Base-by-base conservation (phyloP, 2,888 invertebrate genomes). In the Agrilus mali region DNA sequence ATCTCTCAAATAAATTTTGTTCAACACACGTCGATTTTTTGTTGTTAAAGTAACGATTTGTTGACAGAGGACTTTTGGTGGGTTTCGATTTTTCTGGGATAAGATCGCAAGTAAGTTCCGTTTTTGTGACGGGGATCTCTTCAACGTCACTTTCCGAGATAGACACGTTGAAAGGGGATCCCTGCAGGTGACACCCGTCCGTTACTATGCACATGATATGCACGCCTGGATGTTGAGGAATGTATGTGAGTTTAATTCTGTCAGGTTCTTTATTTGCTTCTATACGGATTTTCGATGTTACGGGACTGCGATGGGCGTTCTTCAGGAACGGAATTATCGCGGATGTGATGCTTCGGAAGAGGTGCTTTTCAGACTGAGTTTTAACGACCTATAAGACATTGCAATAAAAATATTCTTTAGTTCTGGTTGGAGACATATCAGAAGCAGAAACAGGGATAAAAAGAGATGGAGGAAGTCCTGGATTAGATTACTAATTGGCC, bases 101-200 rank as follows among this genome's bases (percentile, higher is more conserved):
- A 6, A 20, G 20, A 20, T 20, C 20, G 20, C 20, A 20, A 20
- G 20, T 2, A 2, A 27, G 27, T 27, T 10, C 27, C 10, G 8
- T 27, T 27, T 22, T 54, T 48, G 40, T 56, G 52, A 33, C 22
- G 1, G 10, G 43, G 33, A 37, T 36, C 10, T 52, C 50, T 27
- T 43, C 43, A n/a, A 41, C 42, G n/a, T 42, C 47, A 20, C 49
- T 60, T 40, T 55, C 50, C 12, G 51, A 52, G 3, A 74, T 70
- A 43, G 66, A 71, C 4, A 76, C 65, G 41, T 60, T 60, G 53
- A 71, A 79, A 1, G 79, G 79, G 16, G 78, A 77, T n/a, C 77
- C 77, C 31, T 70, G 69, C 34, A 76, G 66, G 53, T 69, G 67
- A 55, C 71, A 70, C 1, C 75, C 74, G 57, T 72, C 68, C 42